Conservation (phyloP, 2,113 vertebrate genomes). For the Lamprotornis superbus region DNA sequence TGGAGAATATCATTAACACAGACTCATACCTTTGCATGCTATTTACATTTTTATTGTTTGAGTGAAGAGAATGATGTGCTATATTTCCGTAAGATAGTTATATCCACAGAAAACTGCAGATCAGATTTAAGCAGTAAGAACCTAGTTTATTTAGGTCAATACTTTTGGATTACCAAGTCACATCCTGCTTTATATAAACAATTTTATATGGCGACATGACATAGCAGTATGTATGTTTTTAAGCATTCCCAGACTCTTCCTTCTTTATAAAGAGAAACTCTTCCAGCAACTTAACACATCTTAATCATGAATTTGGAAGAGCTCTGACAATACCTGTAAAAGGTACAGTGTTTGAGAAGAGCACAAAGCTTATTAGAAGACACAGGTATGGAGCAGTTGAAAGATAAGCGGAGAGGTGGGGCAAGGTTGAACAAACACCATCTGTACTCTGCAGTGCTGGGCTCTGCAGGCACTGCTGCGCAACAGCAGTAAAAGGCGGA, state of each 20-base stretch:
- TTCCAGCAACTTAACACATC: not conserved
- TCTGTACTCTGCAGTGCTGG: slow-evolving; percentile 31
- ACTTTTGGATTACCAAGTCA: not conserved
- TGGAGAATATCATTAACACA: not conserved
- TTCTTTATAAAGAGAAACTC: not conserved
- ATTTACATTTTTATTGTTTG: not conserved
- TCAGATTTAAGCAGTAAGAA: slow-evolving; percentile 18
- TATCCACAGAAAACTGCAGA: not conserved
- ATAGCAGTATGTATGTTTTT: not conserved
- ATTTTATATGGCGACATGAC: not conserved
- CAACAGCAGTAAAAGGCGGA: slow-evolving; percentile 57
- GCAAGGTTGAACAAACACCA: slow-evolving; percentile 56
- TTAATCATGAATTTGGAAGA: not conserved
- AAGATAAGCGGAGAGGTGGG: slow-evolving; percentile 46
- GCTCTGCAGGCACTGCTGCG: slow-evolving; percentile 56
- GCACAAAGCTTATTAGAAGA: not conserved
- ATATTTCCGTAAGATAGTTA: not conserved
- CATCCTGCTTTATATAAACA: not conserved
- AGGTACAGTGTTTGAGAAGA: not conserved
- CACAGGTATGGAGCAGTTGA: not conserved
- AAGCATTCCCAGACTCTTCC: not conserved
- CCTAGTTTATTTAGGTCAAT: not conserved
- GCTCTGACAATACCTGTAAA: not conserved
- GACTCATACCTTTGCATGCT: not conserved
- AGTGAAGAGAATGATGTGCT: not conserved